Evolutionary conservation across 1,140 invertebrate genomes (phyloP), one percentile per base, ranked within the genome.

Genomic region (Cydia pomonella): DNA sequence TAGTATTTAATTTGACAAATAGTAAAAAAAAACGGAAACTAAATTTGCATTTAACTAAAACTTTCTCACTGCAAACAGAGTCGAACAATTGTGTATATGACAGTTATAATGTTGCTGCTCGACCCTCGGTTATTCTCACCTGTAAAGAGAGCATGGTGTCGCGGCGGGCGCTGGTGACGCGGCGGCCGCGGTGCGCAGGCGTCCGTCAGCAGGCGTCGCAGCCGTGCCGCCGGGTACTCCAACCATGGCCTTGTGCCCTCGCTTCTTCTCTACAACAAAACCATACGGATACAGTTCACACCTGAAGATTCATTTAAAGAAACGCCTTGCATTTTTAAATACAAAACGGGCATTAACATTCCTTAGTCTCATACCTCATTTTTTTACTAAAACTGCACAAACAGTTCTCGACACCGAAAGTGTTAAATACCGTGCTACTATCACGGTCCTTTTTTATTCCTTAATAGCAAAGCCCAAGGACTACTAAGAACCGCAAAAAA

Each of bases 171-270:
- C 69, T 59, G 53, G 21, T 23, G 50, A 13, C 64, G 75, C n/a
- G 59, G 74, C 25, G 53, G 53, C 77, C 74, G 77, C 81, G 82
- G n/a, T 21, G 79, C 74, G 77, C 81, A 83, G 12, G 87, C 87
- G 72, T 47, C 73, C 25, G 78, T 82, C 78, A 90, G 87, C 75
- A 90, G 82, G 1, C 86, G 76, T 78, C 83, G 85, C 77, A 90
- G 83, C 25, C 88, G 82, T n/a, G 85, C 81, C 80, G 84, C 82
- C 9, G 88, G 88, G 80, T 89, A 90, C 80, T 87, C 83, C 81
- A 88, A 82, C 86, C 87, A 87, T n/a, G 84, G 76, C 38, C 83
- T 79, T n/a, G 79, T 75, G 53, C 53, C 21, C 75, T 82, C 85
- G n/a, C 83, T 77, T 5, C 82, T 77, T 23, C 82, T 77, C 84